Conservation (phyloP, 2,797 vertebrate genomes). For the Corythornis leucogaster region DNA sequence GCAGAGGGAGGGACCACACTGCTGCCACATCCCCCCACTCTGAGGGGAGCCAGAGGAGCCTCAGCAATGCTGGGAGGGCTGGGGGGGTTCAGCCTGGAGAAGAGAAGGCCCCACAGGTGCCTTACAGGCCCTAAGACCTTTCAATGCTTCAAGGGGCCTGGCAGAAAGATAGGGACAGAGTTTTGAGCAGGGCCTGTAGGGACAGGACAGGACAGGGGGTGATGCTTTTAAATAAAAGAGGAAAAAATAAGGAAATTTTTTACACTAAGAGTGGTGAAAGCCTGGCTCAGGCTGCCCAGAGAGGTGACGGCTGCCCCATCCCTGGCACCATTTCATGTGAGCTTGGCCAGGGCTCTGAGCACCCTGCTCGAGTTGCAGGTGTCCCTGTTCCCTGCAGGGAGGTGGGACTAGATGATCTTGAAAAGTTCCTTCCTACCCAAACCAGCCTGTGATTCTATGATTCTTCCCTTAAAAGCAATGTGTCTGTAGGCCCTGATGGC, state of each 20-base stretch:
- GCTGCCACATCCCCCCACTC: neutral
- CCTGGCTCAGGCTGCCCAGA: neutral
- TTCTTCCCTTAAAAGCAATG: neutral
- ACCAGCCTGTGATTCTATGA: neutral
- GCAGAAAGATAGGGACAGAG: neutral
- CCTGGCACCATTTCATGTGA: neutral
- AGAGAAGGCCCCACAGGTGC: neutral
- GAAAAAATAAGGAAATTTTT: neutral
- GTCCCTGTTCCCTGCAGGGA: neutral
- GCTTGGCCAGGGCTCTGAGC: too few relatives aligned
- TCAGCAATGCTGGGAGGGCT: neutral
- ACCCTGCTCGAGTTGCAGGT: too few relatives aligned
- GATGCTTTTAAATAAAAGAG: neutral
- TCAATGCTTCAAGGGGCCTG: neutral
- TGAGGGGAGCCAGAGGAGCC: neutral
- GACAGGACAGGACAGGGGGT: neutral
- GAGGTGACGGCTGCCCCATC: neutral
- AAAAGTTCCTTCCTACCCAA: neutral
- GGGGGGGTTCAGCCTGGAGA: neutral
- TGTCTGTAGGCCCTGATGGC: rapidly evolving
- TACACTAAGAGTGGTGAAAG: neutral
- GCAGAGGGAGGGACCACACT: neutral
- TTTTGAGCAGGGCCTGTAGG: neutral
- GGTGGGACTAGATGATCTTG: neutral
- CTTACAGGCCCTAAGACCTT: neutral